Conservation (phyloP, 2,888 invertebrate species). For the Leptopterna dolabrata region DNA sequence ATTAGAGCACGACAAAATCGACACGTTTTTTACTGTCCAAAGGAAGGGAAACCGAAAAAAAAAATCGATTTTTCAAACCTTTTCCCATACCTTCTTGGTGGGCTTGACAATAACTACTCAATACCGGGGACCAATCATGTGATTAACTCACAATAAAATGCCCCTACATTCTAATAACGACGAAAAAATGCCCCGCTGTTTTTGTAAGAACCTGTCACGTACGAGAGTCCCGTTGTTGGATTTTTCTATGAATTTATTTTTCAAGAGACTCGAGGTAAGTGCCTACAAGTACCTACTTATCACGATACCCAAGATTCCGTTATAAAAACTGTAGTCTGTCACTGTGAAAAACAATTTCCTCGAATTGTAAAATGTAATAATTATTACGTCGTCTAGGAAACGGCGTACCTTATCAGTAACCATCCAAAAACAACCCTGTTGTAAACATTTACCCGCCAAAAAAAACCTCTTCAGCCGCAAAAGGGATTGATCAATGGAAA, state of each 20-base stretch:
- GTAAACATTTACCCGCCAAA: no score
- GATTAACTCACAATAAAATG: slow-evolving; percentile 29
- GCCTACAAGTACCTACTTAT: no score
- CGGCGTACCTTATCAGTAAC: no score
- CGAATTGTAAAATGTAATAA: no score
- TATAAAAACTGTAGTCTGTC: no score
- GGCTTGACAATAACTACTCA: not conserved
- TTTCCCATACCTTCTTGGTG: not conserved
- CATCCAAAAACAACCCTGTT: no score
- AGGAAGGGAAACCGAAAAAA: not conserved
- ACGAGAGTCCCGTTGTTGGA: not conserved
- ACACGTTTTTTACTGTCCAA: not conserved
- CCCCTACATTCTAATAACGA: not conserved
- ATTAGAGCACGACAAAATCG: not conserved
- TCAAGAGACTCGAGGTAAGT: not conserved
- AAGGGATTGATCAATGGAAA: no score
- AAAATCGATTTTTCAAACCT: not conserved
- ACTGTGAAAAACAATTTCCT: no score
- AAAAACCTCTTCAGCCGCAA: no score
- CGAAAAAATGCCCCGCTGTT: not conserved
- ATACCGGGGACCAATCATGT: not conserved
- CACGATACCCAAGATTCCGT: not conserved
- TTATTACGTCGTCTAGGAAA: no score
- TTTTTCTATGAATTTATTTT: not conserved
- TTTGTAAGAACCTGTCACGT: not conserved